Conservation (phyloP, 2,888 invertebrate species). For the Agrochola circellaris region DNA sequence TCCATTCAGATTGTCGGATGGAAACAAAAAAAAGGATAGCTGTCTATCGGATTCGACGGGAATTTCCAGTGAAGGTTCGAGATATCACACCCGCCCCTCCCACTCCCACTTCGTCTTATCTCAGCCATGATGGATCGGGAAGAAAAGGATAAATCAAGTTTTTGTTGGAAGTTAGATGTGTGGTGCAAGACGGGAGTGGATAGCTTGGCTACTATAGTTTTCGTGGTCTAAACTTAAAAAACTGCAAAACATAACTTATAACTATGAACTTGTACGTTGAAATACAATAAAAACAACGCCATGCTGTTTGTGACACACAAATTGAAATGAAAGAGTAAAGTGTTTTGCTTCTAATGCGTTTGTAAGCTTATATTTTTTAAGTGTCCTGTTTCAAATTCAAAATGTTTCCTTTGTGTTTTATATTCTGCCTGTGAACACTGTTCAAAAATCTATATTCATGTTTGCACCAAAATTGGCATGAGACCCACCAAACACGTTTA, state of each 20-base stretch:
- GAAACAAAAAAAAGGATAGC: slow-evolving; percentile 67
- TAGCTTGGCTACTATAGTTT: slow-evolving; percentile 30
- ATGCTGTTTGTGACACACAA: neutral
- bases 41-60: slow-evolving; percentile 69
- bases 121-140: slow-evolving; percentile 82
- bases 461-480: slow-evolving; percentile 1
- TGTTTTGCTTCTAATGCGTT: neutral
- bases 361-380: no score
- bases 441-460: neutral
- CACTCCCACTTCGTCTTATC: slow-evolving; percentile 75
- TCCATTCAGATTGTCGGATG: slow-evolving; percentile 67
- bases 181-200: slow-evolving; percentile 66
- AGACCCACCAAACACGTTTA: neutral
- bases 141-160: slow-evolving; percentile 84
- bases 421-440: neutral
- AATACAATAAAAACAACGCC: neutral
- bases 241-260: neutral
- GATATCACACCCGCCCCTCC: slow-evolving; percentile 68
- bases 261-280: neutral
- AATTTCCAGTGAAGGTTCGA: slow-evolving; percentile 67
- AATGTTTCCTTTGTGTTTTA: neutral
- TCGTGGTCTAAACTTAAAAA: slow-evolving; percentile 16
- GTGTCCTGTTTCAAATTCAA: neutral
- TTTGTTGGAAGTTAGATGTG: slow-evolving; percentile 72
- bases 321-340: neutral